A percentile compares a stretch with the other conserved stretches of the same genome.
These are phyloP conservation scores for Clavelina lepadiformis DNA, from an alignment of 23 tunicate genomes.

Conservation along the genomic window DNA sequence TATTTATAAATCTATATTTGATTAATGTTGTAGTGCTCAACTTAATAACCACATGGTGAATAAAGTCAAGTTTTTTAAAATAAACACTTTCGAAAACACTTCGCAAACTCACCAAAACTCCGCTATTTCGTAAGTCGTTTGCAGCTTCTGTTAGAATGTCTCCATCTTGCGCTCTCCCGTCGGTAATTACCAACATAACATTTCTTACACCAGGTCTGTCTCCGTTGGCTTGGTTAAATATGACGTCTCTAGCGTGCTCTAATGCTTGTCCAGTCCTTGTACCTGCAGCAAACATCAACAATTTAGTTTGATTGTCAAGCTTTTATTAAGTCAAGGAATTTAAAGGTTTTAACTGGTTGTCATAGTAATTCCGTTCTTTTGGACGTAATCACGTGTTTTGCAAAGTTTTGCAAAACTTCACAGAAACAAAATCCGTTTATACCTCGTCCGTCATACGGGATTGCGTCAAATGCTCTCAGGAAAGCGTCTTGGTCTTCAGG, in stretches of 20 bases:
- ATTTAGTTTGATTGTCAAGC: no score
- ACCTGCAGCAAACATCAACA: conserved; percentile 19
- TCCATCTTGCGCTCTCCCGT: conserved; percentile 34
- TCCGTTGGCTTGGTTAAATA: conserved; percentile 15
- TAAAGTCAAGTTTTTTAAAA: no score
- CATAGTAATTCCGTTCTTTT: no score
- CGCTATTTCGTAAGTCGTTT: not conserved
- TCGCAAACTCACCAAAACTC: conserved; percentile 9
- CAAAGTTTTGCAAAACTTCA: no score
- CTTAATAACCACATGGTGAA: no score
- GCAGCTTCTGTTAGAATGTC: conserved; percentile 2
- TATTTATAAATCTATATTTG: no score
- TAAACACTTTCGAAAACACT: no score
- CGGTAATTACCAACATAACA: conserved; percentile 22
- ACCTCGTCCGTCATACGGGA: conserved; percentile 26
- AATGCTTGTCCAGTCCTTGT: conserved; percentile 33
- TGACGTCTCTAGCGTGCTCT: conserved; percentile 9
- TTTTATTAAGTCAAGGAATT: no score
- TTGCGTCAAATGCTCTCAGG: conserved; percentile 7
- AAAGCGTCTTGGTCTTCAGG: not conserved
- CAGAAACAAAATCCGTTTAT: not conserved
- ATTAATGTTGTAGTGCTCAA: no score
- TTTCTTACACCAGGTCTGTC: conserved; percentile 14
- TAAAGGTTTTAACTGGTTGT: no score
- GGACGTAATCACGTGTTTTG: no score